Evolutionary conservation across 2,113 vertebrate genomes (phyloP).

Genomic region (Natator depressus): DNA sequence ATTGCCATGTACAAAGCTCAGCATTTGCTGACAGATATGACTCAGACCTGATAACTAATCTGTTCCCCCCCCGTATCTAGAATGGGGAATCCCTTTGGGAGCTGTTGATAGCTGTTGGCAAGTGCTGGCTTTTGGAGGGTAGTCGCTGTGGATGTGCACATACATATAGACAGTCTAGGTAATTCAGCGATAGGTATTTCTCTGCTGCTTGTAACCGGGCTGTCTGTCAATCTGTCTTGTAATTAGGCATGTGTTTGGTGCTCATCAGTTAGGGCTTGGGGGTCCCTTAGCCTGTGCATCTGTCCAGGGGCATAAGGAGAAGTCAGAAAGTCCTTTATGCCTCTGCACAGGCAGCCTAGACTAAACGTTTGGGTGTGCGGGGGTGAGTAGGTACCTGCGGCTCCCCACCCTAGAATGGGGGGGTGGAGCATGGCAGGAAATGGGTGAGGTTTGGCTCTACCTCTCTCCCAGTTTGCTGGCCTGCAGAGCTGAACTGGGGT

Average conservation of each 20-base stretch:
- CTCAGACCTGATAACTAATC: not conserved
- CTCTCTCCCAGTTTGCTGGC: too few relatives aligned
- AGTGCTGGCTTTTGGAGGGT: not conserved
- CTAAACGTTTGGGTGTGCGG: not conserved
- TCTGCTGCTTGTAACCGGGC: not conserved
- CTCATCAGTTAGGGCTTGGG: not conserved
- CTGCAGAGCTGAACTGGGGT: too few relatives aligned
- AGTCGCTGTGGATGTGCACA: not conserved
- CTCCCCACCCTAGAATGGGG: too few relatives aligned
- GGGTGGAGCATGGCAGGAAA: too few relatives aligned
- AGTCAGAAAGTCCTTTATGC: not conserved
- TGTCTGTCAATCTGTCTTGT: not conserved
- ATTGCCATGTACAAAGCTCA: not conserved
- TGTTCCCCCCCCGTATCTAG: not conserved
- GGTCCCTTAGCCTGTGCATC: not conserved
- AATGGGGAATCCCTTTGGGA: not conserved
- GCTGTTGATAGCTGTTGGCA: not conserved
- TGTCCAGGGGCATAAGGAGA: not conserved
- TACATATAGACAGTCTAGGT: not conserved
- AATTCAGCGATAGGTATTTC: not conserved
- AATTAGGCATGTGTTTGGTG: not conserved
- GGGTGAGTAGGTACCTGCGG: not conserved
- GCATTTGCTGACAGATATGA: not conserved
- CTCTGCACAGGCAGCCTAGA: not conserved
- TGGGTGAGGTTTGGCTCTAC: too few relatives aligned